phyloP scores from a whole-genome alignment of 2,113 vertebrate genomes.

The Emydocephalus ijimae region DNA sequence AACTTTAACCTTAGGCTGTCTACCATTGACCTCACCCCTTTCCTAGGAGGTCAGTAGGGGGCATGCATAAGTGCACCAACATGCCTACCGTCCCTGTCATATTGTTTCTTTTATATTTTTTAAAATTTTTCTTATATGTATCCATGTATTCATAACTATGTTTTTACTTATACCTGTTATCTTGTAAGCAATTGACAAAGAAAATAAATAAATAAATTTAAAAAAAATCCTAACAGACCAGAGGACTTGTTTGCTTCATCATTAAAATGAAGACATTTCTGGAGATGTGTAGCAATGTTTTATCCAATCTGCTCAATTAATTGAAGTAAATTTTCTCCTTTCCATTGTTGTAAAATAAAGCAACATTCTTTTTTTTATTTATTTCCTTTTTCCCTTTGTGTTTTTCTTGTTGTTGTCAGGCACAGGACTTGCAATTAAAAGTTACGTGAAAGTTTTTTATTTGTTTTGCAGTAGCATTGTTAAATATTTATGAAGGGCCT shows the following conservation, averaged over 20 bases:
- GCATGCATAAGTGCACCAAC: too few species aligned
- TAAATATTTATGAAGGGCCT: slow-evolving; percentile 79
- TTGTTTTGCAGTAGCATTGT: slow-evolving; percentile 71
- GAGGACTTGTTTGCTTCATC: background rate
- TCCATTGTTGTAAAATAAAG: background rate
- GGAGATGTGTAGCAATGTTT: background rate
- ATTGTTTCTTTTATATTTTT: too few species aligned
- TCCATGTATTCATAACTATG: too few species aligned
- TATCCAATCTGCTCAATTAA: background rate
- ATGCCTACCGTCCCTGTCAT: too few species aligned
- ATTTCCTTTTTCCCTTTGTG: slow-evolving; percentile 20
- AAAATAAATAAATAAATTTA: too few species aligned
- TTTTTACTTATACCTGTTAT: too few species aligned
- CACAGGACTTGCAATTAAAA: slow-evolving; percentile 72
- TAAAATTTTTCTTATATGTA: too few species aligned
- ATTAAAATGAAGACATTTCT: background rate
- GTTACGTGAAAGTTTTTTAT: slow-evolving; percentile 76
- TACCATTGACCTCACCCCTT: too few species aligned
- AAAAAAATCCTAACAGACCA: background rate
- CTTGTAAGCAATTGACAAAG: too few species aligned
- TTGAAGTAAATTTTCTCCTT: background rate
- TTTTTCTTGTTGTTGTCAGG: slow-evolving; percentile 32
- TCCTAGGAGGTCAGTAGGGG: too few species aligned
- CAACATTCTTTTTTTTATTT: background rate
- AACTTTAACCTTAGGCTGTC: too few species aligned